phyloP scores from a whole-genome alignment of 2,888 invertebrate genomes.

The Lepidocyrtoides sp. region DNA sequence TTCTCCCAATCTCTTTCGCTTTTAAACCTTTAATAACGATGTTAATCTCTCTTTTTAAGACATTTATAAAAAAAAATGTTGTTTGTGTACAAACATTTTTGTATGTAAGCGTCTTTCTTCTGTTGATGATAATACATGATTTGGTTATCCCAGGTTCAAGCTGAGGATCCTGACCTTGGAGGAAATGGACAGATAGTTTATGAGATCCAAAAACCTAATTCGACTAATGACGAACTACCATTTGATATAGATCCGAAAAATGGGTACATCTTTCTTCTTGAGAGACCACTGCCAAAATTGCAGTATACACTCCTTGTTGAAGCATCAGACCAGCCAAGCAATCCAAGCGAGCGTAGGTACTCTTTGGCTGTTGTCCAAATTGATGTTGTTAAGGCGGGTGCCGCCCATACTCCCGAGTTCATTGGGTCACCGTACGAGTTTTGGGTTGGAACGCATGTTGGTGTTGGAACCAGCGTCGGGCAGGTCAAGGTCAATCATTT shows the following conservation, averaged over 20 bases:
- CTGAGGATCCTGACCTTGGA: conserved; percentile 93
- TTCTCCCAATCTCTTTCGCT: not conserved
- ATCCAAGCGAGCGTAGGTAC: conserved; percentile 94
- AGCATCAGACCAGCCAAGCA: conserved; percentile 93
- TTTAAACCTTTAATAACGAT: not conserved
- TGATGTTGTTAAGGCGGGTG: conserved; percentile 89
- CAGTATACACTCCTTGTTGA: conserved; percentile 94
- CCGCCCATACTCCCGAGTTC: conserved; percentile 89
- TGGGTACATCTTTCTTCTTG: conserved; percentile 90
- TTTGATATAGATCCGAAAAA: conserved; percentile 91
- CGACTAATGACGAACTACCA: conserved; percentile 88
- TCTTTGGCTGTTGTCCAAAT: conserved; percentile 95
- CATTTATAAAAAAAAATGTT: not conserved
- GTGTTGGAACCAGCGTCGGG: conserved; percentile 94
- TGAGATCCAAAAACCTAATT: conserved; percentile 89
- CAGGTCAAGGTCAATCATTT: conserved; percentile 93
- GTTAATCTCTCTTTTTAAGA: conserved; percentile 59
- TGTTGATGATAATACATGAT: not conserved
- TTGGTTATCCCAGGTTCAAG: conserved; percentile 89
- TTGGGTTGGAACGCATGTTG: conserved; percentile 95
- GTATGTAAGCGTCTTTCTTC: not conserved
- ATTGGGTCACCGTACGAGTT: conserved; percentile 95
- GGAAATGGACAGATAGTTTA: conserved; percentile 93
- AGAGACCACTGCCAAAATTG: conserved; percentile 90
- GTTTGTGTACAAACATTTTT: not conserved